Evolutionary conservation across 2,113 vertebrate species (phyloP).

Genomic region (Phoxinus phoxinus): DNA sequence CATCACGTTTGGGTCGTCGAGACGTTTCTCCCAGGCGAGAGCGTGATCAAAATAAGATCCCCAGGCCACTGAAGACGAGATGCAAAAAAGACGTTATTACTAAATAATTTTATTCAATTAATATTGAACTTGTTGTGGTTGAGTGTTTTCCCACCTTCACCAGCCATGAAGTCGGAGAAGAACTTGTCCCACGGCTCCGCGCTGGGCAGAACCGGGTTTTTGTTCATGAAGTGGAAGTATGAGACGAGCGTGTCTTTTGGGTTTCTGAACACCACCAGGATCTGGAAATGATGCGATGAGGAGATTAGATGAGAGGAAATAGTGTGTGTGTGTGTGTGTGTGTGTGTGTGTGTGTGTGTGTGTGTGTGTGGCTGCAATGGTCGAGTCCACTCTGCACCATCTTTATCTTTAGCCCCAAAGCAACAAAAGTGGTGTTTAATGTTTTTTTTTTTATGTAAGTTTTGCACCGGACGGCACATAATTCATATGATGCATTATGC

Average conservation of each 20-base stretch:
- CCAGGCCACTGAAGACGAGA: slow-evolving; percentile 54
- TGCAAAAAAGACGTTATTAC: no score
- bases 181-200: slow-evolving; percentile 77
- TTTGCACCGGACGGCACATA: neutral
- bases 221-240: slow-evolving; percentile 79
- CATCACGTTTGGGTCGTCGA: slow-evolving; percentile 56
- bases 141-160: slow-evolving; percentile 68
- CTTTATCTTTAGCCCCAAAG: neutral
- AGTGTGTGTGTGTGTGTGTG: no score
- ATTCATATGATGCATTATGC: neutral
- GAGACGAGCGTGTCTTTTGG: slow-evolving; percentile 79
- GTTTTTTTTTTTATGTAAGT: neutral
- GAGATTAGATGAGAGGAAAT: neutral
- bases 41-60: slow-evolving; percentile 65
- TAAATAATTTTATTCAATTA: neutral
- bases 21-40: slow-evolving; percentile 56
- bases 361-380: neutral
- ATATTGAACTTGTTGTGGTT: neutral
- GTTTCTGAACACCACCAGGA: slow-evolving; percentile 77
- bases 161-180: slow-evolving; percentile 75
- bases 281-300: slow-evolving; percentile 59
- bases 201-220: slow-evolving; percentile 68
- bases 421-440: neutral
- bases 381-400: neutral
- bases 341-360: no score